A percentile compares a stretch with the other conserved stretches of the same genome.
These are phyloP conservation scores for Callyntrura guangdongensis DNA, from an alignment of 2,888 invertebrate genomes.

Conservation along the genomic window DNA sequence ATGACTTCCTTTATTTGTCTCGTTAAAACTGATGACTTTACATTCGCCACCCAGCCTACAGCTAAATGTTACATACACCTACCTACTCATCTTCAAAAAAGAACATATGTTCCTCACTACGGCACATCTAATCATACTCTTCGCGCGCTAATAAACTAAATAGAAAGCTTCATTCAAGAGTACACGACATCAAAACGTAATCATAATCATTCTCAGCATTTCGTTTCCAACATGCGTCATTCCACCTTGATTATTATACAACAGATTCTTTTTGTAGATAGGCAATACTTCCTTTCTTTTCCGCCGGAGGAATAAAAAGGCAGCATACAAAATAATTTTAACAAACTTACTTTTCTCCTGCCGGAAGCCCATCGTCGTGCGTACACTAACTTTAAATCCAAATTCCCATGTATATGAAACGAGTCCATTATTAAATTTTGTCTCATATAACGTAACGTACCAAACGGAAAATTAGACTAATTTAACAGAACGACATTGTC, in stretches of 20 bases:
- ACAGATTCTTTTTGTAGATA: constrained; percentile 62
- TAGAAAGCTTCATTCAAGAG: background rate
- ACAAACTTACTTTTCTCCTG: constrained; percentile 55
- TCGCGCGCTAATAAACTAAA: background rate
- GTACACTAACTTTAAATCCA: background rate
- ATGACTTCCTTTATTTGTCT: constrained; percentile 53
- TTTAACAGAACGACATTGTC: constrained; percentile 56
- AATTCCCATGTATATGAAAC: background rate
- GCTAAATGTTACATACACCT: background rate
- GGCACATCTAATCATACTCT: too few relatives aligned
- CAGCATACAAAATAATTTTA: constrained; percentile 52
- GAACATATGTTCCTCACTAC: background rate
- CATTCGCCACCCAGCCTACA: constrained; percentile 35
- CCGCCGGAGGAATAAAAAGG: constrained; percentile 47
- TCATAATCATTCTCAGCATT: constrained; percentile 19
- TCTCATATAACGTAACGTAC: background rate
- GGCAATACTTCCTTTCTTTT: constrained; percentile 43
- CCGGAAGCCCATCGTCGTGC: background rate
- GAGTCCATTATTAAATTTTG: constrained; percentile 46
- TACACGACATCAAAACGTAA: constrained; percentile 15
- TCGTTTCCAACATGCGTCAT: constrained; percentile 26
- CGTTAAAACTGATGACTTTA: constrained; percentile 46
- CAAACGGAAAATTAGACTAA: constrained; percentile 64
- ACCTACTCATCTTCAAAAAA: background rate
- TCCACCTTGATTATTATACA: constrained; percentile 60